These are phyloP conservation scores for Leptobrachium ailaonicum DNA, from an alignment of 2,113 vertebrate genomes.

Conservation along the genomic window DNA sequence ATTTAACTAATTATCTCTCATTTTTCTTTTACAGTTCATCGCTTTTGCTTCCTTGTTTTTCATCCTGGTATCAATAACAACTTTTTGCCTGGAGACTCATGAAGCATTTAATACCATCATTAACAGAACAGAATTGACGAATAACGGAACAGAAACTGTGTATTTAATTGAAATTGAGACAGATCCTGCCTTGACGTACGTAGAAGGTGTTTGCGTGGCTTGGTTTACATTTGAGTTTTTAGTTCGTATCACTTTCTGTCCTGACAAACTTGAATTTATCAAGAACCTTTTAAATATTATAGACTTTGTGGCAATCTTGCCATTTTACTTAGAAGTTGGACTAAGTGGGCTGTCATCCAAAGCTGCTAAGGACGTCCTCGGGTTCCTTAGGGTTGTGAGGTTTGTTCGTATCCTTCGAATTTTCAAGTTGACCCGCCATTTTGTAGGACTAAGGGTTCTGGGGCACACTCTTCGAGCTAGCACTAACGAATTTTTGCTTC, in stretches of 20 bases:
- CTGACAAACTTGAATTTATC: constrained; percentile 94
- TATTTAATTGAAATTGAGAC: constrained; percentile 91
- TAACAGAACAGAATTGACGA: constrained; percentile 86
- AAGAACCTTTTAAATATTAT: constrained; percentile 96
- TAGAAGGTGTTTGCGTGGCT: constrained; percentile 94
- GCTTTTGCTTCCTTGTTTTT: constrained; percentile 97
- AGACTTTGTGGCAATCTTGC: constrained; percentile 96
- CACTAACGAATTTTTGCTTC: constrained; percentile 94
- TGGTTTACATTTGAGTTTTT: constrained; percentile 99
- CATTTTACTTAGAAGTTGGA: constrained; percentile 95
- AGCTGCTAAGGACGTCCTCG: constrained; percentile 95
- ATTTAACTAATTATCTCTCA: constrained; percentile 50
- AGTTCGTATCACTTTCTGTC: constrained; percentile 91
- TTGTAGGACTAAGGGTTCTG: constrained; percentile 91
- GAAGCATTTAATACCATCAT: constrained; percentile 96
- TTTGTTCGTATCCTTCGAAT: constrained; percentile 96
- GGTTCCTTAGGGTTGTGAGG: constrained; percentile 95
- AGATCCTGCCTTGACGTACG: constrained; percentile 90
- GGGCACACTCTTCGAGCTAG: constrained; percentile 94
- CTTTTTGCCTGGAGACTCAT: constrained; percentile 97
- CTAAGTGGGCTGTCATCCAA: constrained; percentile 94
- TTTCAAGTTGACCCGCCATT: constrained; percentile 97
- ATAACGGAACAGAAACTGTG: constrained; percentile 76
- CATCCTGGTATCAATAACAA: constrained; percentile 97
- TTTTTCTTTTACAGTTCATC: constrained; percentile 79